phyloP scores from a whole-genome alignment of 2,797 vertebrate species.

The Arctocebus calabarensis region DNA sequence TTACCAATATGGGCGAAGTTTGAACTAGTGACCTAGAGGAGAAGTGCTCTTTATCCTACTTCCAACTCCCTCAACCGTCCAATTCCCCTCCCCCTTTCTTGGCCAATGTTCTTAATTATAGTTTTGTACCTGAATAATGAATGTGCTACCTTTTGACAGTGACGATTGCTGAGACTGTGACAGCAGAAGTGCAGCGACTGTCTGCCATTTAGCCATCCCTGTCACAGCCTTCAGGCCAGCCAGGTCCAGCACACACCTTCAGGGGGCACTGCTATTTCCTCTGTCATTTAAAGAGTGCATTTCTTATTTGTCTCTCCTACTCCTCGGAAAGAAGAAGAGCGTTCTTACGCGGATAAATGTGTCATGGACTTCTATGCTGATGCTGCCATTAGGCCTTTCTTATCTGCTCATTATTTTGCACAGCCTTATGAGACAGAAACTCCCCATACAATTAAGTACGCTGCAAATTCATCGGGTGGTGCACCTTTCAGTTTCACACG shows the following conservation, averaged over 20 bases:
- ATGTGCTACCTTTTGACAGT: constrained; percentile 77
- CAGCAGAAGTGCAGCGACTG: constrained; percentile 62
- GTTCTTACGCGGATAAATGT: constrained; percentile 69
- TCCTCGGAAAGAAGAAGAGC: constrained; percentile 56
- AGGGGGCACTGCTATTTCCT: constrained; percentile 51
- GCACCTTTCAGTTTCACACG: constrained; percentile 1
- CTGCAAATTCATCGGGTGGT: constrained; percentile 41
- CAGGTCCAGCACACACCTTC: constrained; percentile 62
- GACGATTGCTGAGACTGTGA: constrained; percentile 67
- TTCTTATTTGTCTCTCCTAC: constrained; percentile 68
- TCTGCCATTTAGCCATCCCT: constrained; percentile 67
- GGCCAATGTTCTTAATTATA: constrained; percentile 74
- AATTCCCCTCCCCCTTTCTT: constrained; percentile 74
- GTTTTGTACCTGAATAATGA: constrained; percentile 80
- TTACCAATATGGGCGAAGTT: constrained; percentile 74
- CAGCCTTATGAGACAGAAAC: constrained; percentile 23
- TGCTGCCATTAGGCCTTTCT: constrained; percentile 18
- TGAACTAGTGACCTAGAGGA: constrained; percentile 84
- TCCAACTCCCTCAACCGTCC: constrained; percentile 78
- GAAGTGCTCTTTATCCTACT: constrained; percentile 77
- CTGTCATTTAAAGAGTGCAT: constrained; percentile 52
- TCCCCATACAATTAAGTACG: constrained; percentile 35
- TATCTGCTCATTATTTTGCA: constrained; percentile 70
- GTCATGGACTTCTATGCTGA: constrained; percentile 28
- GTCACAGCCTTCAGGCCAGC: constrained; percentile 77